Evolutionary conservation across 2,888 invertebrate species (phyloP).

Genomic region (Stenodema calcarata): DNA sequence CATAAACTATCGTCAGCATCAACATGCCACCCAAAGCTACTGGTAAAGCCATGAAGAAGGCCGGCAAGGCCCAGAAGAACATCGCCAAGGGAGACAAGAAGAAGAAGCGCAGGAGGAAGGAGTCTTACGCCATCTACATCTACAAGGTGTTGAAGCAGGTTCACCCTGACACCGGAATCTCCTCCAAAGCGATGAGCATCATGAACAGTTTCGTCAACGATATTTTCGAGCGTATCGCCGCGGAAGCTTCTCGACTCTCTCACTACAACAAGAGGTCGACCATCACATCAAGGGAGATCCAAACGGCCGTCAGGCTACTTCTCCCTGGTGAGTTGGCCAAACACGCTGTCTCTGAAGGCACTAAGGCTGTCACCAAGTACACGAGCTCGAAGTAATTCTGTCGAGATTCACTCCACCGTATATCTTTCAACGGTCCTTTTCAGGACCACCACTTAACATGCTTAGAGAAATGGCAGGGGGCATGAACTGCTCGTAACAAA

Average conservation of each 20-base stretch:
- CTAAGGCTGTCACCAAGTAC: constrained; percentile 66
- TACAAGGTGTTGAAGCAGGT: constrained; percentile 60
- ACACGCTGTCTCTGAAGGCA: constrained; percentile 73
- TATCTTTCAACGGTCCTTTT: no score
- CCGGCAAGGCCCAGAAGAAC: constrained; percentile 67
- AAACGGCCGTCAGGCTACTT: constrained; percentile 70
- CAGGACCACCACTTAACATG: no score
- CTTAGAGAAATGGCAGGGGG: no score
- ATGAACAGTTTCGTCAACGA: constrained; percentile 71
- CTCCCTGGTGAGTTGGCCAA: constrained; percentile 70
- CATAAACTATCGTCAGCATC: no score
- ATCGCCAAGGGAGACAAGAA: constrained; percentile 68
- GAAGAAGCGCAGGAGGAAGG: constrained; percentile 64
- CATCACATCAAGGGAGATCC: constrained; percentile 73
- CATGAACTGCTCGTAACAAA: no score
- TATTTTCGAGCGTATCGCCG: constrained; percentile 74
- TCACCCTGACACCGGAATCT: constrained; percentile 71
- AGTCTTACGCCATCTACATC: constrained; percentile 66
- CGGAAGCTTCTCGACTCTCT: constrained; percentile 70
- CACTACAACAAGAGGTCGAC: constrained; percentile 67
- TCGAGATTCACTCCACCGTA: no score
- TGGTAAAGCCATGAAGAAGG: constrained; percentile 64
- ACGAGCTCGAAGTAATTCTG: constrained; percentile 47
- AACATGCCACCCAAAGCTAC: constrained; percentile 49
- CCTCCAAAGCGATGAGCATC: constrained; percentile 65